These are phyloP conservation scores for Sebastes variabilis DNA, from an alignment of 2,797 vertebrate species.

Conservation along the genomic window DNA sequence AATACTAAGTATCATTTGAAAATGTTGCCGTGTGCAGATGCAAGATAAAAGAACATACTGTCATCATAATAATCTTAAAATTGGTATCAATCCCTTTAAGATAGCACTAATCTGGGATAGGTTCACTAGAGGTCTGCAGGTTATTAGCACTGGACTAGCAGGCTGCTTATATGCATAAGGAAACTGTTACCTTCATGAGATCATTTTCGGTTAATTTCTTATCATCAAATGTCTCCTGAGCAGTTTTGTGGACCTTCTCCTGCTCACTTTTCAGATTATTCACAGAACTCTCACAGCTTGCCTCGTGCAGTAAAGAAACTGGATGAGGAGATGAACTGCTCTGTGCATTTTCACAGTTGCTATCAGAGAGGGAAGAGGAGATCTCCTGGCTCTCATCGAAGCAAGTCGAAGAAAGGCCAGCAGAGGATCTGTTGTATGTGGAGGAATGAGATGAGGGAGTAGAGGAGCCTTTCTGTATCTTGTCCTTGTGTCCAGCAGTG, in stretches of 20 bases:
- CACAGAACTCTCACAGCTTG: not conserved
- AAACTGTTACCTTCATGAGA: constrained; percentile 50
- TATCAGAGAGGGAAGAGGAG: not conserved
- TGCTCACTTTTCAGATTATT: not conserved
- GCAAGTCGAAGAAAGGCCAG: not conserved
- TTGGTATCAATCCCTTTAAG: not conserved
- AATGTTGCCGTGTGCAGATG: too few species aligned
- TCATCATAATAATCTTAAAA: not conserved
- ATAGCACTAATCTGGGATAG: not conserved
- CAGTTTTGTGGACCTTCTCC: not conserved
- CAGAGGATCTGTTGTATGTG: not conserved
- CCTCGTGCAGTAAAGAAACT: not conserved
- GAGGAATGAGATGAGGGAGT: not conserved
- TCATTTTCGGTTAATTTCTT: constrained; percentile 16
- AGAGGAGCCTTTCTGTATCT: not conserved
- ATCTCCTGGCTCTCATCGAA: not conserved
- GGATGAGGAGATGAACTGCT: not conserved
- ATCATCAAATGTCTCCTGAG: not conserved
- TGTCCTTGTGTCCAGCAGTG: constrained; percentile 19
- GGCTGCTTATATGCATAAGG: not conserved
- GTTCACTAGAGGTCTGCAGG: not conserved
- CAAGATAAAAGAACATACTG: not conserved
- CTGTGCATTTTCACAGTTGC: not conserved
- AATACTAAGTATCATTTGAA: too few species aligned
- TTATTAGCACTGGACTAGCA: not conserved